phyloP scores from a whole-genome alignment of 2,113 vertebrate genomes.

The Crotalus tigris region DNA sequence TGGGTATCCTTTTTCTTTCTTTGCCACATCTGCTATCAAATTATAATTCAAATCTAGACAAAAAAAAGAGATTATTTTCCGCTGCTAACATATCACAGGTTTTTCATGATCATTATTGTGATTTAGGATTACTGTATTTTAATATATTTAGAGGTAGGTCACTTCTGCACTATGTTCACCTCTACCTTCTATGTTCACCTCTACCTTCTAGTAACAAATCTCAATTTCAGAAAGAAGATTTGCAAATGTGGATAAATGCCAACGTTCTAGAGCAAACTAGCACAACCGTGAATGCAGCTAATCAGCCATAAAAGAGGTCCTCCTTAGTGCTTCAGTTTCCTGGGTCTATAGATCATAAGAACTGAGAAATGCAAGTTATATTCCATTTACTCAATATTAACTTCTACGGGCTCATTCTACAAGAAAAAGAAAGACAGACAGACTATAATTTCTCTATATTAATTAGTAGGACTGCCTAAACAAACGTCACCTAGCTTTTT shows the following conservation, averaged over 20 bases:
- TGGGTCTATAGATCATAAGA: neutral
- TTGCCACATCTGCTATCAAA: constrained; percentile 87
- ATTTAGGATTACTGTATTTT: neutral
- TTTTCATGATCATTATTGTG: neutral
- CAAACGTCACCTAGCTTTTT: neutral
- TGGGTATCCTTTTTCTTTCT: constrained; percentile 82
- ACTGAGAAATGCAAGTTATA: neutral
- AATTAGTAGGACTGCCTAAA: neutral
- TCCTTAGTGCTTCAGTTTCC: neutral
- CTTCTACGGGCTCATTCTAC: neutral
- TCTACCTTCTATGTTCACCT: too few species aligned
- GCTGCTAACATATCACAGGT: neutral
- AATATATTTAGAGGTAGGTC: neutral
- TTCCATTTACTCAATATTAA: neutral
- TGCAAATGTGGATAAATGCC: neutral
- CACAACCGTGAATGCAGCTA: neutral
- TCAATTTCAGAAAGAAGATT: neutral
- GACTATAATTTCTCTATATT: neutral
- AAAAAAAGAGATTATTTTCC: constrained; percentile 39
- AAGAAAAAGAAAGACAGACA: neutral
- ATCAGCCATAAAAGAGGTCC: neutral
- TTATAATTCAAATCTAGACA: constrained; percentile 86
- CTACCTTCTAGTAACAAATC: neutral
- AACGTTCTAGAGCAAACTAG: neutral
- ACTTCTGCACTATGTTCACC: neutral